A percentile compares a stretch with the other conserved stretches of the same genome.
phyloP scores from a whole-genome alignment of 1,140 invertebrate genomes.

The Platorchestia sp. region DNA sequence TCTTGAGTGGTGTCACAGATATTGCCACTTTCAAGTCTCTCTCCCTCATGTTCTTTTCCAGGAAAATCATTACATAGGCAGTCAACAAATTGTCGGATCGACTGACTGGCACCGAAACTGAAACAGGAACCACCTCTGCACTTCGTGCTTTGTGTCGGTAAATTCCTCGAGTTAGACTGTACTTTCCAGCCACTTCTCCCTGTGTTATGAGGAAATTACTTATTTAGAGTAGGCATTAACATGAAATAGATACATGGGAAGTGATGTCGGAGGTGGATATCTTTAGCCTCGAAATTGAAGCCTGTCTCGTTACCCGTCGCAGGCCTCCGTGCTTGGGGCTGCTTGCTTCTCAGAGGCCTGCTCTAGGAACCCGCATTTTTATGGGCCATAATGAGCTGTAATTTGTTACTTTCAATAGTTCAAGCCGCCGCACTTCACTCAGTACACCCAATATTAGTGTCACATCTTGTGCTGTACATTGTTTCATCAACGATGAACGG shows the following conservation, averaged over 20 bases:
- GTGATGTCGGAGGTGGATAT: neutral
- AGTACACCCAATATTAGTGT: neutral
- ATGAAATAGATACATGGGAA: neutral
- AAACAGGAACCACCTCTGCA: neutral
- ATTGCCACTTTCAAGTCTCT: neutral
- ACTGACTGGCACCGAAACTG: constrained; percentile 14
- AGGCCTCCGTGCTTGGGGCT: neutral
- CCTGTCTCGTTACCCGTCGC: neutral
- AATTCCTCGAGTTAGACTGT: neutral
- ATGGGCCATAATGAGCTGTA: neutral
- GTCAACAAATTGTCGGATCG: constrained; percentile 25
- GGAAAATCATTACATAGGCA: constrained; percentile 26
- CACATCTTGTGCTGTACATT: neutral
- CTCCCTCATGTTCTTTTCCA: neutral
- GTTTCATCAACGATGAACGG: no score
- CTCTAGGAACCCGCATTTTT: neutral
- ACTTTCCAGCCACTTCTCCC: neutral
- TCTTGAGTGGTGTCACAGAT: neutral
- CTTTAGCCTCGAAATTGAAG: neutral
- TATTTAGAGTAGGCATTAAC: neutral
- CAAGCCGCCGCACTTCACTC: neutral
- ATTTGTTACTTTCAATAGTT: neutral
- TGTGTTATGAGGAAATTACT: neutral
- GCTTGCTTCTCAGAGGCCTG: neutral
- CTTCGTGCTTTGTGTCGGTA: neutral